phyloP scores from a whole-genome alignment of 2,797 vertebrate genomes.

The Sarcophilus harrisii region DNA sequence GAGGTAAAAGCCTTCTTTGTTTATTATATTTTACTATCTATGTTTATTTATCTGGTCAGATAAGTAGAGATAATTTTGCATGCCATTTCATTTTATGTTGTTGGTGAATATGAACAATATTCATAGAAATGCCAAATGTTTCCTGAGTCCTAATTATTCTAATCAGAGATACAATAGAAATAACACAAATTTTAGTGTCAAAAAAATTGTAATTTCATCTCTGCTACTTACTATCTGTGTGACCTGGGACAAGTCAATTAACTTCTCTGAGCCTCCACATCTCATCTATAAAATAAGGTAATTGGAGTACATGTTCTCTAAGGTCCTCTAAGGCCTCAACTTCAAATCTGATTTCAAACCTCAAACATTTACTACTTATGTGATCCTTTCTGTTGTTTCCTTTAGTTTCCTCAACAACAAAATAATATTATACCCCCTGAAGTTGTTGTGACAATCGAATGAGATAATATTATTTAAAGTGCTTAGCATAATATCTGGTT shows the following conservation, averaged over 20 bases:
- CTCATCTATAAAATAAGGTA: not conserved
- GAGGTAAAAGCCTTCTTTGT: not conserved
- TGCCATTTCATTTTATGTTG: not conserved
- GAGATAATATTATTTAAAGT: not conserved
- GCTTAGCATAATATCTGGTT: not conserved
- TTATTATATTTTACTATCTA: not conserved
- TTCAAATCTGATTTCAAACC: not conserved
- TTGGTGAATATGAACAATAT: slow-evolving; percentile 5
- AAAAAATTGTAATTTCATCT: not conserved
- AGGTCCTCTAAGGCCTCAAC: not conserved
- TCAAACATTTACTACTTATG: not conserved
- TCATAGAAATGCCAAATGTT: not conserved
- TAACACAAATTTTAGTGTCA: not conserved
- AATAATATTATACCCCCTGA: not conserved
- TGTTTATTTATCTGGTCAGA: slow-evolving; percentile 13
- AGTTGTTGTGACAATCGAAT: not conserved
- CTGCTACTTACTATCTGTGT: not conserved
- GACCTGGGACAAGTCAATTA: not conserved
- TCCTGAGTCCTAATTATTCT: not conserved
- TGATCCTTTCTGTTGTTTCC: not conserved
- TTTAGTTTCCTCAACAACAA: not conserved
- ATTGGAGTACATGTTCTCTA: not conserved
- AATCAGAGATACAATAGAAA: not conserved
- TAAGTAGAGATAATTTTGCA: not conserved
- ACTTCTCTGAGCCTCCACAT: not conserved